Conservation (phyloP, 1,140 invertebrate genomes). For the Drosophila jambulina region DNA sequence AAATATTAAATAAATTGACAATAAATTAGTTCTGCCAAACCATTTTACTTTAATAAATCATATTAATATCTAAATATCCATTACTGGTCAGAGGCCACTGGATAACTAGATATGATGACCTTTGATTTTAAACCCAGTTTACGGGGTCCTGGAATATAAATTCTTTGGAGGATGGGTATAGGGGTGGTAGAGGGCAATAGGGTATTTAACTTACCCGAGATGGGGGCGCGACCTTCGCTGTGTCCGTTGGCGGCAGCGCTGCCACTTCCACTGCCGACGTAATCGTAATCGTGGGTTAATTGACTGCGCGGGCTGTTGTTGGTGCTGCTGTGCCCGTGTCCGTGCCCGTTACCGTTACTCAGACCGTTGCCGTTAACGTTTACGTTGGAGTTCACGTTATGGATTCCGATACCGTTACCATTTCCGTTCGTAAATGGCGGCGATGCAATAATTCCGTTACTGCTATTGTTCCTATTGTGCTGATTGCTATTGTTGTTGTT, state of each 20-base stretch:
- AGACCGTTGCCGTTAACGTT: slow-evolving; percentile 29
- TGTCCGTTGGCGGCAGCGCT: slow-evolving; percentile 34
- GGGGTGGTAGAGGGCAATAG: no score
- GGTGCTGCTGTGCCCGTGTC: slow-evolving; percentile 17
- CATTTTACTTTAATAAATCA: no score
- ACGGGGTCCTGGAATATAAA: slow-evolving; percentile 5
- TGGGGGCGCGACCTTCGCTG: slow-evolving; percentile 65
- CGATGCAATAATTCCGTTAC: slow-evolving; percentile 47
- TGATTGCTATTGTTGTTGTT: slow-evolving; percentile 68
- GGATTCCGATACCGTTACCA: slow-evolving; percentile 41
- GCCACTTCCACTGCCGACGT: slow-evolving; percentile 15
- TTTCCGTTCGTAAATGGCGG: slow-evolving; percentile 38
- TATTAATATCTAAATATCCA: no score
- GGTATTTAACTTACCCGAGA: slow-evolving; percentile 57
- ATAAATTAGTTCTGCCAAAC: no score
- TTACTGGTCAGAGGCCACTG: no score
- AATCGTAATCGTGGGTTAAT: slow-evolving; percentile 29
- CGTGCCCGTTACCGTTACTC: slow-evolving; percentile 21
- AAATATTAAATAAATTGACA: neutral
- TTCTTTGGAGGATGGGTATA: neutral
- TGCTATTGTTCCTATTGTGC: slow-evolving; percentile 66
- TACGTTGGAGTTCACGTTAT: slow-evolving; percentile 27
- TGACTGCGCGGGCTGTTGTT: slow-evolving; percentile 40
- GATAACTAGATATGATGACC: no score
- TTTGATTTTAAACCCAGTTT: neutral